Evolutionary conservation across 2,797 vertebrate species (phyloP), one percentile per base, ranked within the genome.

Genomic region (Melanotaenia trifasciata): DNA sequence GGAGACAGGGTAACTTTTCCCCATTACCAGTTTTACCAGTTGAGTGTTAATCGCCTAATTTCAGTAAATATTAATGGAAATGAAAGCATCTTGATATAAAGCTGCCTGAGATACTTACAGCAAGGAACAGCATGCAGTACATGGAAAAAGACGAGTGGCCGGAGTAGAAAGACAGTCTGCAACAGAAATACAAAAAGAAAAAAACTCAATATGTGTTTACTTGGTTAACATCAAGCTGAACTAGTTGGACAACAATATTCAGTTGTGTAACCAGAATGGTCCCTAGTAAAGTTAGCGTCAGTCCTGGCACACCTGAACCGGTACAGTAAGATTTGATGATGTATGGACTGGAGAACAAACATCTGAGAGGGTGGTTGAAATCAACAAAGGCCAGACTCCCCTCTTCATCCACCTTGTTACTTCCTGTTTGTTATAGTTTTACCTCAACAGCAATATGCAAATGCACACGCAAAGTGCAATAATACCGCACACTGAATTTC

Each of bases 121-220:
- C 97, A 81, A 99, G 83, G 82, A 99, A 99, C 81, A 99, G 80
- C 97, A 99, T 97, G 92, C 96, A 98, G 95, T 99, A 99, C 98
- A 99, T 99, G 88, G 98, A 98, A 88, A 99, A 99, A 0, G 98
- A 99, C 22, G 98, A 97, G 91, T 99, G 98, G 50, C 98, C 98
- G 0, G 98, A 99, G 88, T 99, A 99, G 93, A 99, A 99, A 2
- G 98, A 99, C 1, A 99, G 72, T 85, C 98, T 99, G 87, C 68
- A 90, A 75, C 50, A 68, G 9, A 84, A 50, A 91, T 14, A 51
- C 10, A 36, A 47, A 22, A 30, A 91, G 3, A 79, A 1, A 70
- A 70, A 4, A 9, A 8, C 35, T 86, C 61, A 77, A n/a, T 43
- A 68, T 22, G 66, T 32, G 7, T 5, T 30, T 5, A 8, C 56